Evolutionary conservation across 2,797 vertebrate species (phyloP).

Genomic region (Oryzias sinensis): DNA sequence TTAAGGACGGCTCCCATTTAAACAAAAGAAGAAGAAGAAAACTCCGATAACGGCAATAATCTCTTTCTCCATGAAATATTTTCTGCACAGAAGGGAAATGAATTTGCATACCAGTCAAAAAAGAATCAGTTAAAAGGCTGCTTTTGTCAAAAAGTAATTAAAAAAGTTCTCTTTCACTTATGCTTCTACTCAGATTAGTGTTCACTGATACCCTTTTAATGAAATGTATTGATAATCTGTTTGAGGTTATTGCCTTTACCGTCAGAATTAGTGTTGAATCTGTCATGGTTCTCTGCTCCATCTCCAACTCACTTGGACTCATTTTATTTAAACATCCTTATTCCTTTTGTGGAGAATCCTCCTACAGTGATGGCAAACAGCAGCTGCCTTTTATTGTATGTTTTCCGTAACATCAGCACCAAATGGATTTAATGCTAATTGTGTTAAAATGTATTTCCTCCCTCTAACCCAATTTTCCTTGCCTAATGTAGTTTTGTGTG

Average conservation of each 20-base stretch:
- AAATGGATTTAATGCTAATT: constrained; percentile 38
- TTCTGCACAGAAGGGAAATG: not conserved
- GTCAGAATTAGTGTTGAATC: not conserved
- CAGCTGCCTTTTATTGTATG: too few relatives aligned
- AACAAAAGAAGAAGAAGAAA: not conserved
- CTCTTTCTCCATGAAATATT: not conserved
- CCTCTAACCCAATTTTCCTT: constrained; percentile 9
- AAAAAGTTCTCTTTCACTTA: not conserved
- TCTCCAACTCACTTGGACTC: too few relatives aligned
- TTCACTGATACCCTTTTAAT: not conserved
- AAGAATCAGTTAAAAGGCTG: not conserved
- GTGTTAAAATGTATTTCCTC: constrained; percentile 35
- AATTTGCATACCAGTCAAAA: not conserved
- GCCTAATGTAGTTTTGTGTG: too few relatives aligned
- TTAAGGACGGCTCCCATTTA: not conserved
- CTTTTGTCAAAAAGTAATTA: constrained; percentile 1
- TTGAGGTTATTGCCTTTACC: not conserved
- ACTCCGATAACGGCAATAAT: not conserved
- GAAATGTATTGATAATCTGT: not conserved
- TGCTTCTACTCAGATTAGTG: not conserved
- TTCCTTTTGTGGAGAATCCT: too few relatives aligned
- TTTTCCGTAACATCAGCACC: constrained; percentile 9
- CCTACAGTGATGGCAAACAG: too few relatives aligned
- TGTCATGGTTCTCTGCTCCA: not conserved
- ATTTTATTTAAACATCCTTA: too few relatives aligned